Base-by-base conservation (phyloP, 2,888 invertebrate species). In the Cataglyphis livida region DNA sequence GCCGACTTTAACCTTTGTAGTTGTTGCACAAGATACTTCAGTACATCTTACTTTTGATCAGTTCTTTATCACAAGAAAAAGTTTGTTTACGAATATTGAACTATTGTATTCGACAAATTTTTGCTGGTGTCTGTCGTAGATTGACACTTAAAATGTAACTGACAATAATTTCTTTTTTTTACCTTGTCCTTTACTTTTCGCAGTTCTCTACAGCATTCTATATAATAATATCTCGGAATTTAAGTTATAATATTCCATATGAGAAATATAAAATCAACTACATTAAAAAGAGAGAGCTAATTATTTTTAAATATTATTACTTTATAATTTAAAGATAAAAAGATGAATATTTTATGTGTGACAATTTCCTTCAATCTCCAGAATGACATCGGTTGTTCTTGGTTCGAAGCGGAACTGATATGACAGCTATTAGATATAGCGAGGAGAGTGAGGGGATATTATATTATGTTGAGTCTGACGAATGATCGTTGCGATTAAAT, bases 401-500 rank as follows among this genome's bases (percentile, higher is more conserved):
- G 65, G 25, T 75, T 35, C 6, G 21, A 65, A 75, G 48, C 48
- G 75, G 64, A 21, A 64, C 41, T 64, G 64, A 74, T 74, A 44
- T 10, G 41, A 74, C 64, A 62, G 64, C 64, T 32, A 74, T 74
- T 74, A 62, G 41, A n/a, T 44, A 38, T 2, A 18, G 21, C 48
- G 6, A 18, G 7, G n/a, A 7, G 48, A 7, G 51, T 4, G 15
- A n/a, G 6, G n/a, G 65, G 12, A 65, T 35, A 25, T 65, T 65
- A 25, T 32, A 48, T 75, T 75, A 65, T 65, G 7, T 25, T 15
- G 65, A 48, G 32, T 32, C n/a, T 57, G 28, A 62, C 41, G 73
- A 74, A n/a, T 41, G 44, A 64, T 64, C 28, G 41, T 15, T 12
- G 74, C 44, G 75, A 65, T 75, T 65, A 48, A 65, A 65, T 65